These are phyloP conservation scores for Monopterus albus DNA, from an alignment of 2,113 vertebrate species.

Conservation along the genomic window DNA sequence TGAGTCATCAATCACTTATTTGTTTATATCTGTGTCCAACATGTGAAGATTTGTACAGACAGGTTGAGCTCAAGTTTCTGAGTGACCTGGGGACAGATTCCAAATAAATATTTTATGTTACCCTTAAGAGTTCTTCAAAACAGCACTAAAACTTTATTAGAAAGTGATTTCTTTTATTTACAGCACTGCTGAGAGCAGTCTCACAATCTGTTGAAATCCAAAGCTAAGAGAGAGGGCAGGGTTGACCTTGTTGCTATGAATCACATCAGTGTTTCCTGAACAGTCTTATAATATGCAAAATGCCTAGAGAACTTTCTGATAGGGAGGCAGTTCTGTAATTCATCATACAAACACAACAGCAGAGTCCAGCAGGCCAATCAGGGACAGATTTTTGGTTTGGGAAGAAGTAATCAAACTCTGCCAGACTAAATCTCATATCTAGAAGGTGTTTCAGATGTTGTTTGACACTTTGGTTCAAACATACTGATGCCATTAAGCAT, in stretches of 20 bases:
- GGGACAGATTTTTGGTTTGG: no score
- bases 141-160: not conserved
- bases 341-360: not conserved
- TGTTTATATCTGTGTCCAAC: not conserved
- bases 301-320: no score
- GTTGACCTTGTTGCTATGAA: not conserved
- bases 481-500: no score
- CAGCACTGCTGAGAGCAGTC: not conserved
- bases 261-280: not conserved
- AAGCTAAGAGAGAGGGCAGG: not conserved
- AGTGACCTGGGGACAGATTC: conserved; percentile 16
- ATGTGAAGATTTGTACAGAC: conserved; percentile 10
- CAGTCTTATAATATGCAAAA: not conserved
- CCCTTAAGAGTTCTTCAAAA: conserved; percentile 12
- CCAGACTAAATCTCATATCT: no score
- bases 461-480: no score
- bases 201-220: not conserved
- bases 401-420: no score
- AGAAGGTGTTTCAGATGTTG: no score
- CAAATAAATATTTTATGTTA: not conserved
- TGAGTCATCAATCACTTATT: conserved; percentile 30
- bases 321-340: not conserved
- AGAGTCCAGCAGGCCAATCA: no score
- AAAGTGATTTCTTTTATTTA: not conserved
- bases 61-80: not conserved